Conservation (phyloP, 1,140 invertebrate species). For the Hypsibius dujardini region DNA sequence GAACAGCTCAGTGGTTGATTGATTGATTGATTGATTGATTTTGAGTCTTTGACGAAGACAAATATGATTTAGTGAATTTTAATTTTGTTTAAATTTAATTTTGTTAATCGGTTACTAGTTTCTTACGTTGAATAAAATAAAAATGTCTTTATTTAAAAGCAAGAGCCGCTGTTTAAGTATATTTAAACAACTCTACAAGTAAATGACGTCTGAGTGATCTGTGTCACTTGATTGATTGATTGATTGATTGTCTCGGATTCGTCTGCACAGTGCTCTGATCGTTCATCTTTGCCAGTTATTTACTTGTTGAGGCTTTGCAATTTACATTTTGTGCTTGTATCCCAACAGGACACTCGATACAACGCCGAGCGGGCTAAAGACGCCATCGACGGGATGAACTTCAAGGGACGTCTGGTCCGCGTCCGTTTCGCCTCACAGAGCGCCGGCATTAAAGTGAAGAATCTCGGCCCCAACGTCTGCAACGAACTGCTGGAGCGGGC, state of each 20-base stretch:
- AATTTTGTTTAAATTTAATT: constrained; percentile 21
- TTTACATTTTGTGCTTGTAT: constrained; percentile 7
- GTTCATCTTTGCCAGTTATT: constrained; percentile 19
- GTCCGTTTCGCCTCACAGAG: constrained; percentile 88
- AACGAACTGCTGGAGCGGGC: constrained; percentile 84
- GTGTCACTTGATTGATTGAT: neutral
- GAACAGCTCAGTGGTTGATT: too few species aligned
- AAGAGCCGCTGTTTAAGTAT: too few species aligned
- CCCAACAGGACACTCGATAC: constrained; percentile 60
- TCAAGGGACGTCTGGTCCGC: constrained; percentile 66
- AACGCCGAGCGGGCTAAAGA: constrained; percentile 91
- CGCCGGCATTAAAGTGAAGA: constrained; percentile 74
- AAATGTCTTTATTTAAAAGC: too few species aligned
- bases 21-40: constrained; percentile 17
- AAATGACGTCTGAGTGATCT: too few species aligned
- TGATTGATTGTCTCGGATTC: neutral
- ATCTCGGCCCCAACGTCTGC: constrained; percentile 73
- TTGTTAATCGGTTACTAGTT: constrained; percentile 18
- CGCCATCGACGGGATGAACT: constrained; percentile 68
- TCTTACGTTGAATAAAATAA: too few species aligned
- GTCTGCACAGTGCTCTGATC: neutral
- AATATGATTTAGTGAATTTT: too few species aligned
- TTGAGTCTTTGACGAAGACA: too few species aligned
- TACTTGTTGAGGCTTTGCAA: constrained; percentile 10
- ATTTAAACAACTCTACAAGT: too few species aligned